These are phyloP conservation scores for Diogma glabrata DNA, from an alignment of 2,888 invertebrate species.

Conservation along the genomic window DNA sequence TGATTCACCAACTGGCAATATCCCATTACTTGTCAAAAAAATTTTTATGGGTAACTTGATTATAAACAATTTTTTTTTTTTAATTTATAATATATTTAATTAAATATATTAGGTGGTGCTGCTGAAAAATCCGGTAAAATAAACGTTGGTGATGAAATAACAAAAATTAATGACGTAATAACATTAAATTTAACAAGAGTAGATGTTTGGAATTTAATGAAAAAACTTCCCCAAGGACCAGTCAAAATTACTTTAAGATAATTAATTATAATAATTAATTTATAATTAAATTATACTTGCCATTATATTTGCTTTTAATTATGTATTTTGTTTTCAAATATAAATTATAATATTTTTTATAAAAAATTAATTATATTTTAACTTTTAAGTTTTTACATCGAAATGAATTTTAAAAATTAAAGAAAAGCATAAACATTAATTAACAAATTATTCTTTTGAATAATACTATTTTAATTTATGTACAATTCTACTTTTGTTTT, in stretches of 20 bases:
- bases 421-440: too few species aligned
- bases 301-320: too few species aligned
- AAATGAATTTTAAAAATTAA: too few species aligned
- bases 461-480: too few species aligned
- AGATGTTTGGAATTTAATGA: slow-evolving; percentile 89
- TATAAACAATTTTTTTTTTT: slow-evolving; percentile 3
- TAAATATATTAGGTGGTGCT: slow-evolving; percentile 56
- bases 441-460: too few species aligned
- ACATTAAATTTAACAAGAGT: slow-evolving; percentile 79
- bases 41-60: slow-evolving; percentile 72
- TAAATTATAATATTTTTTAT: too few species aligned
- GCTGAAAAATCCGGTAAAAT: slow-evolving; percentile 79
- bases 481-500: too few species aligned
- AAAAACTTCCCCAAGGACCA: slow-evolving; percentile 76
- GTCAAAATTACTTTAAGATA: slow-evolving; percentile 41
- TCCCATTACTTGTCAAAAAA: slow-evolving; percentile 81
- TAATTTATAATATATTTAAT: slow-evolving; percentile 5
- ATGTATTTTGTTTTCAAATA: too few species aligned
- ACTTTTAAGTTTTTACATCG: too few species aligned
- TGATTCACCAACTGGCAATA: slow-evolving; percentile 80
- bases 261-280: slow-evolving; percentile 11
- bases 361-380: too few species aligned
- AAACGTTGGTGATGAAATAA: slow-evolving; percentile 75
- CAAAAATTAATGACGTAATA: slow-evolving; percentile 70
- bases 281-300: slow-evolving; percentile 3